phyloP scores from a whole-genome alignment of 2,888 invertebrate genomes.

The Ctena decussata region DNA sequence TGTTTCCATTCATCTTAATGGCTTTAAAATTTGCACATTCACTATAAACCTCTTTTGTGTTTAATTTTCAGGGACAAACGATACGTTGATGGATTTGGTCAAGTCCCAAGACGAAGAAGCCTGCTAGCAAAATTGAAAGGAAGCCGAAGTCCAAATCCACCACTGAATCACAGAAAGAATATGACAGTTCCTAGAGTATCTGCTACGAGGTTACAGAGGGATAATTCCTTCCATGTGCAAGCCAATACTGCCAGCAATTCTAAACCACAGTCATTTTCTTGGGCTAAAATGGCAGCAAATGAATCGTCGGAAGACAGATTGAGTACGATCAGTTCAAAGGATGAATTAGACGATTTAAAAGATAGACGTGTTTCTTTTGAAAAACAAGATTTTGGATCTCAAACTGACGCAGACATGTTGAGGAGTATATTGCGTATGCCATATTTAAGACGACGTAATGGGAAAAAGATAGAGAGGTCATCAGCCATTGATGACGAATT shows the following conservation, averaged over 20 bases:
- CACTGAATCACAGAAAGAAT: slow-evolving; percentile 6
- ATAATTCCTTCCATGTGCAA: slow-evolving; percentile 72
- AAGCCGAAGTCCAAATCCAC: slow-evolving; percentile 27
- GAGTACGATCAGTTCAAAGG: slow-evolving; percentile 70
- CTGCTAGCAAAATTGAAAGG: slow-evolving; percentile 50
- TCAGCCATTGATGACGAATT: slow-evolving; percentile 50
- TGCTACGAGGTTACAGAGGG: slow-evolving; percentile 55
- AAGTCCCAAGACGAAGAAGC: slow-evolving; percentile 34
- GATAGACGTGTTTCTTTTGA: slow-evolving; percentile 47
- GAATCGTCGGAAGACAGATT: slow-evolving; percentile 65
- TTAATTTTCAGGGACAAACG: slow-evolving; percentile 66
- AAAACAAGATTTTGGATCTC: slow-evolving; percentile 66
- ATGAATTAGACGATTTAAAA: slow-evolving; percentile 63
- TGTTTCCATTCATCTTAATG: too few species aligned
- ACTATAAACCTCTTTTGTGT: too few species aligned
- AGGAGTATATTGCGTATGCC: slow-evolving; percentile 53
- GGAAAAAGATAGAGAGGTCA: slow-evolving; percentile 52
- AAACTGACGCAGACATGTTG: slow-evolving; percentile 72
- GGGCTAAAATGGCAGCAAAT: slow-evolving; percentile 63
- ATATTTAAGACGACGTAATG: slow-evolving; percentile 53
- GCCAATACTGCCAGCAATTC: slow-evolving; percentile 34
- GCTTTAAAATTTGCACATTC: too few species aligned
- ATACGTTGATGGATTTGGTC: slow-evolving; percentile 45
- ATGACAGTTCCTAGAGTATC: slow-evolving; percentile 38
- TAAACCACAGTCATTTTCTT: slow-evolving; percentile 61